Conservation (phyloP, 92 coral and sea anemone genomes). For the Umimayanthus chanpuru region DNA sequence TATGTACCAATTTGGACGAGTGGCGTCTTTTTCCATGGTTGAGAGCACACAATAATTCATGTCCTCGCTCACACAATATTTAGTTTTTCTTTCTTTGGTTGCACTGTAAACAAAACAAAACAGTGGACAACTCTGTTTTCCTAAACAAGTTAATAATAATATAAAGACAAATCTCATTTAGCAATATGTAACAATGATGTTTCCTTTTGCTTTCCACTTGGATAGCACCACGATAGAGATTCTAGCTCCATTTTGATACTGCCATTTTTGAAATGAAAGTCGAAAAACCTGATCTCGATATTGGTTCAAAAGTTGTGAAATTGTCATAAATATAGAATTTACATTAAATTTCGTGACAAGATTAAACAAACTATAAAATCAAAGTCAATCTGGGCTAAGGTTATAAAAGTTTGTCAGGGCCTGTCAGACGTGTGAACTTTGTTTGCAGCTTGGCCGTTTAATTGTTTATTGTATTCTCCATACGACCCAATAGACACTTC, state of each 20-base stretch:
- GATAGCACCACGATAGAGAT: neutral
- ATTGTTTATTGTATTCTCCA: too few relatives aligned
- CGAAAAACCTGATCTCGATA: neutral
- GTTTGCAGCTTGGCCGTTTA: neutral
- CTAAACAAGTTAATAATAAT: neutral
- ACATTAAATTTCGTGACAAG: conserved; percentile 3
- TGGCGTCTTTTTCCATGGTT: conserved; percentile 82
- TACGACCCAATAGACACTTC: neutral
- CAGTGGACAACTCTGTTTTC: neutral
- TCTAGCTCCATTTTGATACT: neutral
- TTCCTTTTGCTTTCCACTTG: too few relatives aligned
- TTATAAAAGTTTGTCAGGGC: too few relatives aligned
- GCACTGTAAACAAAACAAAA: conserved; percentile 5
- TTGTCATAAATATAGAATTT: neutral
- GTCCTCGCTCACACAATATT: neutral
- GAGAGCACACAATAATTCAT: conserved; percentile 51
- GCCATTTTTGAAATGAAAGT: neutral
- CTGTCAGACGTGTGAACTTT: neutral
- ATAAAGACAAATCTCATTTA: neutral
- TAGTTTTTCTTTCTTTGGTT: conserved; percentile 1
- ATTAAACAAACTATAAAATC: neutral
- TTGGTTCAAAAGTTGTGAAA: neutral
- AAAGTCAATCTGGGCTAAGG: neutral
- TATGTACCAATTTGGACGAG: conserved; percentile 1
- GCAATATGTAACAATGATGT: neutral